phyloP scores from a whole-genome alignment of 2,888 invertebrate genomes.

The Agrochola lota region DNA sequence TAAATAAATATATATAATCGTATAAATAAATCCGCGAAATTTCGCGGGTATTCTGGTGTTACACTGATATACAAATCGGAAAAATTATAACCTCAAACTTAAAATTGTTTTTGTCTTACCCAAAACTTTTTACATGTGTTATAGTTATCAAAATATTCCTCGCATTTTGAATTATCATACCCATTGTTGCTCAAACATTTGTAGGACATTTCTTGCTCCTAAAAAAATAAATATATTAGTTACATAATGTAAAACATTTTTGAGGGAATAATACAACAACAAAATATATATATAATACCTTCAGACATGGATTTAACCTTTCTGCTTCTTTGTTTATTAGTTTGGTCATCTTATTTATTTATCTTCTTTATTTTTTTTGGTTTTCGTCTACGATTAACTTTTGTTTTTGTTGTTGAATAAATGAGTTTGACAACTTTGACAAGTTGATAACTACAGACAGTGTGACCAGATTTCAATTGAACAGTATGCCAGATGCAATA shows the following conservation, averaged over 20 bases:
- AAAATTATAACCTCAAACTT: constrained; percentile 13
- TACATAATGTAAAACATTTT: constrained; percentile 60
- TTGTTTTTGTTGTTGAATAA: constrained; percentile 36
- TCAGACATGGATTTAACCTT: constrained; percentile 83
- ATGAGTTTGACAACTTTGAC: background rate
- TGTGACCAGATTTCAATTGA: too few species aligned
- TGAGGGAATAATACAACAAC: background rate
- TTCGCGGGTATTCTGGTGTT: too few species aligned
- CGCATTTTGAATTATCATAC: constrained; percentile 92
- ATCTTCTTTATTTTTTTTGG: background rate
- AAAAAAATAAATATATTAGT: constrained; percentile 73
- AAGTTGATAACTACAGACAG: too few species aligned
- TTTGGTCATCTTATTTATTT: constrained; percentile 74
- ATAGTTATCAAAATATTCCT: constrained; percentile 93
- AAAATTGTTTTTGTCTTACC: constrained; percentile 88
- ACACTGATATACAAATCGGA: background rate
- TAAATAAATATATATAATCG: too few species aligned
- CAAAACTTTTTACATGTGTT: constrained; percentile 95
- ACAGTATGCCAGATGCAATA: too few species aligned
- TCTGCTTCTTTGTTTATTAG: constrained; percentile 80
- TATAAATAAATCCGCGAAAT: too few species aligned
- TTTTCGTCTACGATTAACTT: background rate
- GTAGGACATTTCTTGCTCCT: constrained; percentile 94
- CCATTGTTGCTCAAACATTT: constrained; percentile 93
- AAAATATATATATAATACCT: constrained; percentile 69